Evolutionary conservation across 2,888 invertebrate genomes (phyloP), one percentile per base, ranked within the genome.

Genomic region (Eupithecia centaureata): DNA sequence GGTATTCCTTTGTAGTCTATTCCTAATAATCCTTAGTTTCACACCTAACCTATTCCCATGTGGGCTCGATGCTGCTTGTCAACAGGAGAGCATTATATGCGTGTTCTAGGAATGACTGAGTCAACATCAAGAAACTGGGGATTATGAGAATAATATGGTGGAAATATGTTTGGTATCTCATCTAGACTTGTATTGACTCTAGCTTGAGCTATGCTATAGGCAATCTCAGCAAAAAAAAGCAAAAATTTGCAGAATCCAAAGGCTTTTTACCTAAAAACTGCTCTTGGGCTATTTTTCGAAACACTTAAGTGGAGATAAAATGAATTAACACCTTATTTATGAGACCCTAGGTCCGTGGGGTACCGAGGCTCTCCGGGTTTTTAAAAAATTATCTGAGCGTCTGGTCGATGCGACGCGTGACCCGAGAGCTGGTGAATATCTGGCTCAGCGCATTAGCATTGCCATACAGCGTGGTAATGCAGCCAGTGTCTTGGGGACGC

Each of bases 71-170:
- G 18, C 63, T 59, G 47, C 10, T 42, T 56, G 60, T 68, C 65
- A 54, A 47, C 63, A 63, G 22, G 22, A 58, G 30, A 58, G 65
- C 65, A 69, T 69, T 69, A 65, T 65, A 57, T 60, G 0, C 15
- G 22, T 18, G 62, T 65, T 68, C 64, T 61, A 3, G 65, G 71
- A 71, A 71, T 52, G 15, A 15, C 7, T 42, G 54, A 51, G 52
- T 38, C 28, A 68, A 64, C 63, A 67, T 70, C 70, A 68, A 70
- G 70, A 67, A 67, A 68, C 59, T 52, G 25, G 0, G 51, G 51
- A 42, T 64, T 27, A 61, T 73, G 66, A 64, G 42, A 60, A n/a
- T 42, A 67, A 60, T 51, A n/a, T 59, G 58, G 35, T 10, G 61
- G 22, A 47, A 22, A 47, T n/a, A n/a, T n/a, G n/a, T n/a, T n/a